Evolutionary conservation across 2,797 vertebrate species (phyloP).

Genomic region (Todus mexicanus): DNA sequence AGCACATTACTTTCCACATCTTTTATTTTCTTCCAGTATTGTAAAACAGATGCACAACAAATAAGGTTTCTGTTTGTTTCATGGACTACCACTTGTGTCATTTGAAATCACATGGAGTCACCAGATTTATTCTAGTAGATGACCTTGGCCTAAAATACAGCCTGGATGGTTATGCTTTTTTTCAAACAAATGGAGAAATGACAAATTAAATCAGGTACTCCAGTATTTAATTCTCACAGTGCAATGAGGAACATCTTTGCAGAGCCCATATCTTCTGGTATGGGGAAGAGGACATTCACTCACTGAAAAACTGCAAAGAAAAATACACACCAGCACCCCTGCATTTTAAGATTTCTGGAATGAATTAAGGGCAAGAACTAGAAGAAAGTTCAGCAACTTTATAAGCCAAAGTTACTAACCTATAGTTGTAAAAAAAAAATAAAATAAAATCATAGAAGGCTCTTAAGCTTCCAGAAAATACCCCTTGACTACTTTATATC

Average conservation of each 20-base stretch:
- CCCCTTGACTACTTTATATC: constrained; percentile 49
- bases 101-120: neutral
- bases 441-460: neutral
- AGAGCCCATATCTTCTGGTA: neutral
- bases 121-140: neutral
- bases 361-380: constrained; percentile 1
- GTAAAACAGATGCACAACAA: neutral
- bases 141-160: neutral
- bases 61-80: neutral
- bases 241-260: neutral
- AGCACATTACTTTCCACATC: neutral
- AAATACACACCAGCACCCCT: neutral
- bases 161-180: neutral
- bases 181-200: neutral
- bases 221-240: neutral
- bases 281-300: constrained; percentile 21
- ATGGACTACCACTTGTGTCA: neutral
- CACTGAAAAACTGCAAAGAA: constrained; percentile 8
- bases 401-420: constrained; percentile 14
- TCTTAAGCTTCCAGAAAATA: constrained; percentile 45
- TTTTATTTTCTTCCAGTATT: neutral
- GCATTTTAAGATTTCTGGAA: constrained; percentile 3
- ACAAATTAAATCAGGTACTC: neutral
- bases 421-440: neutral
- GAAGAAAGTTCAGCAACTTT: constrained; percentile 33